Percentiles rank a stretch among this genome's conserved stretches.
Evolutionary conservation across 2,888 invertebrate genomes (phyloP).

Genomic region (Xestia xanthographa): DNA sequence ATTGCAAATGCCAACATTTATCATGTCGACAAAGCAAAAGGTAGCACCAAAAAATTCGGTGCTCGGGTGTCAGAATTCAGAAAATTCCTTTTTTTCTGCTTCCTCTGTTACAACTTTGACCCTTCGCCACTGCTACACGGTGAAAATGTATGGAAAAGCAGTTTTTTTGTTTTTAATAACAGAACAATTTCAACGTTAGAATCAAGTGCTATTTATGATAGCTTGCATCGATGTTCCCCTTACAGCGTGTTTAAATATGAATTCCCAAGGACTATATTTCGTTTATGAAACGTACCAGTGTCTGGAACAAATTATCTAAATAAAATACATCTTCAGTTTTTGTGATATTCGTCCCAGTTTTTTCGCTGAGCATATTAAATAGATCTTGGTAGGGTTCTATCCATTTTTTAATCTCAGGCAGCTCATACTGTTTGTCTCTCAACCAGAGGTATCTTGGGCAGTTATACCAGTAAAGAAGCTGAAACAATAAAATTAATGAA

Average conservation of each 20-base stretch:
- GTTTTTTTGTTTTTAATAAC: background rate
- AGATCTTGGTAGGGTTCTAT: slow-evolving; percentile 78
- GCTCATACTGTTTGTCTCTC: slow-evolving; percentile 76
- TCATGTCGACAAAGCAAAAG: too few relatives aligned
- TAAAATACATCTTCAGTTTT: slow-evolving; percentile 85
- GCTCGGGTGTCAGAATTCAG: too few relatives aligned
- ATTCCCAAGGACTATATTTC: background rate
- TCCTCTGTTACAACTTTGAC: too few relatives aligned
- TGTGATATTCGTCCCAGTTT: slow-evolving; percentile 83
- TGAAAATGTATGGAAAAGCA: background rate
- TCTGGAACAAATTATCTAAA: slow-evolving; percentile 87
- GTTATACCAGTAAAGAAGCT: slow-evolving; percentile 88
- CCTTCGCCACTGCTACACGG: too few relatives aligned
- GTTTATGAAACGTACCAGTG: slow-evolving; percentile 77
- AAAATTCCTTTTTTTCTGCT: too few relatives aligned
- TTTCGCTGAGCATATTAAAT: slow-evolving; percentile 75
- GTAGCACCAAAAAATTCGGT: too few relatives aligned
- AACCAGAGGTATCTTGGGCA: slow-evolving; percentile 83
- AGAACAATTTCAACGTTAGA: background rate
- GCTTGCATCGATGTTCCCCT: background rate
- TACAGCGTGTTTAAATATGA: background rate
- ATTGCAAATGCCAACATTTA: too few relatives aligned
- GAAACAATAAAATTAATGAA: slow-evolving; percentile 49
- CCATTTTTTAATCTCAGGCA: slow-evolving; percentile 76
- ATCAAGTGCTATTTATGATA: background rate